A percentile compares a stretch with the other conserved stretches of the same genome.
Evolutionary conservation across 2,113 vertebrate genomes (phyloP).

Genomic region (Eptesicus fuscus): DNA sequence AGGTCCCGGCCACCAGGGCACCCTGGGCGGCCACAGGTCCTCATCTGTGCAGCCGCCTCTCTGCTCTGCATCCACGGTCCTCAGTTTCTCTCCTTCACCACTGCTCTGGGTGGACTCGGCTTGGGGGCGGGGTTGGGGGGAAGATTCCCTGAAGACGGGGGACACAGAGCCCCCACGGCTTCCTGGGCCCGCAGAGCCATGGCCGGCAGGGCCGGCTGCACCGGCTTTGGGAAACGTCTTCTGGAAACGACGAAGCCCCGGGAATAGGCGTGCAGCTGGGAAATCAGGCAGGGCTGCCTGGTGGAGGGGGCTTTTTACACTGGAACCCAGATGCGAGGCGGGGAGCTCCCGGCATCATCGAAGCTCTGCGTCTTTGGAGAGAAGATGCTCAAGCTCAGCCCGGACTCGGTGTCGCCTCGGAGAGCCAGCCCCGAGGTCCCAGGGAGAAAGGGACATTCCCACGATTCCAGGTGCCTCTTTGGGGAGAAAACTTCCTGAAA

Average conservation of each 20-base stretch:
- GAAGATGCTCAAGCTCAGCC: not conserved
- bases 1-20: not conserved
- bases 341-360: not conserved
- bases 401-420: not conserved
- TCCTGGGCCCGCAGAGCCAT: not conserved
- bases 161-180: not conserved
- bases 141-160: not conserved
- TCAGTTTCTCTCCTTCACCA: not conserved
- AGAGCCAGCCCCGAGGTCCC: not conserved
- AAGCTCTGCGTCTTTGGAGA: accelerated
- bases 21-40: accelerated
- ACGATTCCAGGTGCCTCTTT: not conserved
- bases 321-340: not conserved
- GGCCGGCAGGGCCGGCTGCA: accelerated
- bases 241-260: not conserved
- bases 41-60: not conserved
- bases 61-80: not conserved
- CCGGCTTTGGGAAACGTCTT: not conserved
- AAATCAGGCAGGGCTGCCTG: not conserved
- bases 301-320: not conserved
- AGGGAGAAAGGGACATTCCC: not conserved
- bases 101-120: not conserved
- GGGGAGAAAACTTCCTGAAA: not conserved
- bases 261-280: accelerated
- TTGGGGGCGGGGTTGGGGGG: not conserved